Evolutionary conservation across 2,113 vertebrate species (phyloP), one percentile per base, ranked within the genome.

Genomic region (Panthera leo): DNA sequence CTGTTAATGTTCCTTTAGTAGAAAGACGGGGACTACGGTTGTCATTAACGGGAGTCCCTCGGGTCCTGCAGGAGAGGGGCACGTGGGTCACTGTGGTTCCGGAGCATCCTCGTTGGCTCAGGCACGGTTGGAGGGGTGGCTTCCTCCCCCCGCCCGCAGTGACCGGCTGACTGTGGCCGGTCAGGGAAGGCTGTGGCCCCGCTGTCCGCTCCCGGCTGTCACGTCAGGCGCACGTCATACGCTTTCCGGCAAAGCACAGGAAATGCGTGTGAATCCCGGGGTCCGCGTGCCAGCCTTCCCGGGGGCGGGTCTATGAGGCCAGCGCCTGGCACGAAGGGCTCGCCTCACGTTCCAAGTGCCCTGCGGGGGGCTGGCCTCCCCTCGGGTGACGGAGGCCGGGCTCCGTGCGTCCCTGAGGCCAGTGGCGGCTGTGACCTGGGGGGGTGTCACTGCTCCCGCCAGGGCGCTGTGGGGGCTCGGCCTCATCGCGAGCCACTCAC

Each of bases 181-280:
- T 7, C 15, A 48, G 76, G 63, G 23, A 27, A 4, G 1, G 13
- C 29, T 14, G 1, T 3, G 10, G 58, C 80, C 79, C 2, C 1
- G 5, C 18, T 1, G 1, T 31, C 39, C 7, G 51, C 14, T 19
- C 25, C 76, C 1, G 1, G 1, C 2, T 7, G 14, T 12, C 10
- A 0, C 21, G 5, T 2, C 7, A 1, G 61, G 45, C 1, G 34
- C 18, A 3, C 9, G 0, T 34, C 5, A 6, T 18, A 14, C 2
- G 15, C 73, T 91, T 76, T 53, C 76, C 58, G 36, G 45, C 88
- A 19, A 31, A 51, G 0, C 48, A 0, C 36, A 1, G 27, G 25
- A 5, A 23, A 13, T 9, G 29, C 12, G 1, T 0, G 1, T 31
- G n/a, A 10, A 14, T 4, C 58, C 42, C 5, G 13, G 34, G 9